phyloP scores from a whole-genome alignment of 2,797 vertebrate species.

The Paedocypris micromegethes region DNA sequence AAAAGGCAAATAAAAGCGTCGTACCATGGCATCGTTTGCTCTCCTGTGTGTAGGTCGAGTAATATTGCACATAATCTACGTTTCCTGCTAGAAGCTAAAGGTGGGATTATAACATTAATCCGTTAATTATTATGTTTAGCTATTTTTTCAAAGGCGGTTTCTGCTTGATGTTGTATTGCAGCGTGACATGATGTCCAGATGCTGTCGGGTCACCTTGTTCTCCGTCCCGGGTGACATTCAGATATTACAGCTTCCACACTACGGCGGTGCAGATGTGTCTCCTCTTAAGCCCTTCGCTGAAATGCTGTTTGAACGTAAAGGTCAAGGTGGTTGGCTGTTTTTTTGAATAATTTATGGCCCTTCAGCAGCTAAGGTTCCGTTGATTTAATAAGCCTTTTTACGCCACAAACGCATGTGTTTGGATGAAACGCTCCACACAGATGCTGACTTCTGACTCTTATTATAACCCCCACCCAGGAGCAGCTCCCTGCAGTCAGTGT shows the following conservation, averaged over 20 bases:
- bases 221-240: slow-evolving; percentile 13
- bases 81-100: neutral
- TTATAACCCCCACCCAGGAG: slow-evolving; percentile 8
- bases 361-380: neutral
- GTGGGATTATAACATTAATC: too few relatives aligned
- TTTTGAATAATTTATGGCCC: neutral
- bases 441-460: slow-evolving; percentile 34
- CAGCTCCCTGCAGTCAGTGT: slow-evolving; percentile 25
- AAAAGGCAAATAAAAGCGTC: slow-evolving; percentile 34
- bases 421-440: slow-evolving; percentile 6
- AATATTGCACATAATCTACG: neutral
- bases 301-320: slow-evolving; percentile 1
- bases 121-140: too few relatives aligned
- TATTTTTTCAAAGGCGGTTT: neutral
- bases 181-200: neutral
- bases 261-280: slow-evolving; percentile 16
- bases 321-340: neutral
- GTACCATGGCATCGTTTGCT: neutral
- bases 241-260: slow-evolving; percentile 2
- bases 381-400: too few relatives aligned
- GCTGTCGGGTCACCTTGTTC: slow-evolving; percentile 16
- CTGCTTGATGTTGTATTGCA: neutral
- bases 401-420: neutral
- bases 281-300: neutral
- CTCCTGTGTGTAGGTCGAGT: neutral